Evolutionary conservation across 2,113 vertebrate species (phyloP), one percentile per base, ranked within the genome.

Genomic region (Catharus bicknelli): DNA sequence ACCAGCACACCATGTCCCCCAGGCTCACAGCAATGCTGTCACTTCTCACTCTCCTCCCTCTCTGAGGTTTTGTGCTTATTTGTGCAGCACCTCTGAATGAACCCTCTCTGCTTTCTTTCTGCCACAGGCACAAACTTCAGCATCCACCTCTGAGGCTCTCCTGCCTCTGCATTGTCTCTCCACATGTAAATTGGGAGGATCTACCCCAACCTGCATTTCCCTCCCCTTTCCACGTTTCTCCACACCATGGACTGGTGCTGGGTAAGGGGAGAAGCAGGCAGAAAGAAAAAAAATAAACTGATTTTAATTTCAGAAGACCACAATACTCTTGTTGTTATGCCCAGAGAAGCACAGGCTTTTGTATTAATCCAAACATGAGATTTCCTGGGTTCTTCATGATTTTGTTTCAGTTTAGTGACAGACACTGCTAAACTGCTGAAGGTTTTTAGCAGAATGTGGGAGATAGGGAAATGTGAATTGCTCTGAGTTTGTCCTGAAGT

Each of bases 1-100:
- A 13, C 5, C 0, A 2, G 14, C 7, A 3, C 25, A 1, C 47
- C 0, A 0, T 72, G 88, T 84, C 57, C 88, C 88, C 40, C 64
- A 8, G 86, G 16, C 90, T 92, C 64, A 3, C 40, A 48, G 25
- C 61, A 7, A 5, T 4, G 45, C 48, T 93, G 88, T 34, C 80
- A 29, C 48, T 64, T 64, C 47, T 90, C 66, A 18, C 57, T 88
- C 61, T n/a, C 93, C 61, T 59, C 42, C 36, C 26, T 64, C 90
- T 61, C 22, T 0, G 1, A 63, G 51, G 7, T 70, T 93, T 42
- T 69, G 17, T 57, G 25, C 40, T 83, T 45, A 34, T 66, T 84
- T 48, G 11, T 55, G 64, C 30, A 72, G 22, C 81, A 25, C 38
- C 40, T 67, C 63, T 59, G 27, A 29, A 16, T 32, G 6, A 16